These are phyloP conservation scores for Styela clava DNA, from an alignment of 23 tunicate species.

Conservation along the genomic window DNA sequence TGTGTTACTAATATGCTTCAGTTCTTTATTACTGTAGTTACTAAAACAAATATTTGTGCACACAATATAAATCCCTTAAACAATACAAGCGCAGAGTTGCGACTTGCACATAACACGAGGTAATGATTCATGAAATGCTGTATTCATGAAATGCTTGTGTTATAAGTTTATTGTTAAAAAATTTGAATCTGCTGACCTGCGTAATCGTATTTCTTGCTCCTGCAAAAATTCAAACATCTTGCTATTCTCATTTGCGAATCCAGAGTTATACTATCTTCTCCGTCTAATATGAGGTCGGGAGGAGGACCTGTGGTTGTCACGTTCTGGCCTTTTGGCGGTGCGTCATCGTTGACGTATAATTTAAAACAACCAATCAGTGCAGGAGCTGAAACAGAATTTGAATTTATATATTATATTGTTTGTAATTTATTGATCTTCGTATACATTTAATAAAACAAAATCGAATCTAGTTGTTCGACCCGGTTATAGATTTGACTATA, in stretches of 20 bases:
- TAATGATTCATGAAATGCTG: too few relatives aligned
- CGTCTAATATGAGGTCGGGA: background rate
- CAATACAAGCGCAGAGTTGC: too few relatives aligned
- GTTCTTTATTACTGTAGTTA: too few relatives aligned
- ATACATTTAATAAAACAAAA: background rate
- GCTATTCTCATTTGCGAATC: slow-evolving; percentile 42
- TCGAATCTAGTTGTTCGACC: background rate
- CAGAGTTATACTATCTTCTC: background rate
- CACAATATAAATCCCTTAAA: too few relatives aligned
- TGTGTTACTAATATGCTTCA: too few relatives aligned
- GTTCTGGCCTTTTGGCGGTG: background rate
- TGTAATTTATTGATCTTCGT: background rate
- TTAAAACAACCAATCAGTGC: slow-evolving; percentile 51
- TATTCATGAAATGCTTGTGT: too few relatives aligned
- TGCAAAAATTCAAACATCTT: slow-evolving; percentile 47
- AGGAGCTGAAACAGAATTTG: slow-evolving; percentile 29
- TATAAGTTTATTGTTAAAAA: too few relatives aligned
- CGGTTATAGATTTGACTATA: background rate
- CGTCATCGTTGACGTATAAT: slow-evolving; percentile 2
- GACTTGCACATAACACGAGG: too few relatives aligned
- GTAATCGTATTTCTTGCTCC: slow-evolving; percentile 28
- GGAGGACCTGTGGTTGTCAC: background rate
- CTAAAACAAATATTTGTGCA: too few relatives aligned
- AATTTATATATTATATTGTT: background rate
- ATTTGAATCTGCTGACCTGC: slow-evolving; percentile 37